Evolutionary conservation across 2,113 vertebrate genomes (phyloP).

Genomic region (Burhinus bistriatus): DNA sequence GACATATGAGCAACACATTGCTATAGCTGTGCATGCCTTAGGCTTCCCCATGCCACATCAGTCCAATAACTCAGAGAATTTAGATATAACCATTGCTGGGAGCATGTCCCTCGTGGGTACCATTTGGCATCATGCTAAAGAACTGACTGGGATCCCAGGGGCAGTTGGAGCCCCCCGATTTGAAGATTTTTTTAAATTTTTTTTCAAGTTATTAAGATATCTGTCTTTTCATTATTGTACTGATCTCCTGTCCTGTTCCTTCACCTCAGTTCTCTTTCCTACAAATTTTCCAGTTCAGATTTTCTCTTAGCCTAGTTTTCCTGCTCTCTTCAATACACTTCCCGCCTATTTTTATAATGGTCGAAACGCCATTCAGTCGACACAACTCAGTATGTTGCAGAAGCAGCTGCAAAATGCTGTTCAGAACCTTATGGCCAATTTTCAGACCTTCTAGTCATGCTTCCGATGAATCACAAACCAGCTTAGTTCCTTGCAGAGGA

Average conservation of each 20-base stretch:
- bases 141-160: neutral
- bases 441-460: neutral
- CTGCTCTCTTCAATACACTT: neutral
- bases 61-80: neutral
- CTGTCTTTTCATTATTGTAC: neutral
- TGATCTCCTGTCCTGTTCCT: neutral
- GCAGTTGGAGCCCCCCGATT: neutral
- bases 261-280: neutral
- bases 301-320: neutral
- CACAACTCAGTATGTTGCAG: neutral
- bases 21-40: neutral
- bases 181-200: neutral
- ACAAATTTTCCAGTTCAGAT: neutral
- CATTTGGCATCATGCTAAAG: neutral
- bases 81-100: neutral
- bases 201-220: neutral
- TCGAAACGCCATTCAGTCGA: neutral
- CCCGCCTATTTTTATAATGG: neutral
- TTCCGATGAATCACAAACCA: neutral
- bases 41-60: neutral
- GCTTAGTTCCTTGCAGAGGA: neutral
- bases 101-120: neutral
- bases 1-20: rapidly evolving
- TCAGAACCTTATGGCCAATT: neutral
- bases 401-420: neutral